Evolutionary conservation across 2,113 vertebrate species (phyloP).

Genomic region (Myanophis thanlyinensis): DNA sequence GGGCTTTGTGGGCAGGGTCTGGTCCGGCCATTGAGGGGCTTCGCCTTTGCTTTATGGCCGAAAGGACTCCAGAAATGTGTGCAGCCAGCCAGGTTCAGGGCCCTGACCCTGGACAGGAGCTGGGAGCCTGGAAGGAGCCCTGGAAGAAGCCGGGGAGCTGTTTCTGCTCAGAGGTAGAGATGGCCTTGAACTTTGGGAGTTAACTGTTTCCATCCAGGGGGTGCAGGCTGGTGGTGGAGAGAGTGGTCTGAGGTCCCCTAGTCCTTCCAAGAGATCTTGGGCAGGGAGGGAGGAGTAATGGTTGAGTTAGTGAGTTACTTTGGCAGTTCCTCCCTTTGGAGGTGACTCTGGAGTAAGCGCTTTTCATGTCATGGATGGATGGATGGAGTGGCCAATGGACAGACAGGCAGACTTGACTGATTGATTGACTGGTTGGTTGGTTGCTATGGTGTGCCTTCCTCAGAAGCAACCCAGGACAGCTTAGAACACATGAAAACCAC

Average conservation of each 20-base stretch:
- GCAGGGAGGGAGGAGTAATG: no score
- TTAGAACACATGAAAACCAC: background rate
- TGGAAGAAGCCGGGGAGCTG: slow-evolving; percentile 75
- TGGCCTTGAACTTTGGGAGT: slow-evolving; percentile 71
- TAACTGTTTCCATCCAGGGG: slow-evolving; percentile 71
- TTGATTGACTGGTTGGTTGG: background rate
- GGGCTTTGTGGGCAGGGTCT: slow-evolving; percentile 65
- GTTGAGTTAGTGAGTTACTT: background rate
- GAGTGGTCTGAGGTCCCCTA: fast-evolving
- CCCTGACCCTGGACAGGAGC: slow-evolving; percentile 78
- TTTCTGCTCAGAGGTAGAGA: slow-evolving; percentile 77
- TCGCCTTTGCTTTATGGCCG: slow-evolving; percentile 90
- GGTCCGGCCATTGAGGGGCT: slow-evolving; percentile 71
- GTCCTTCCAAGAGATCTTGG: fast-evolving
- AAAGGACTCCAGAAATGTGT: slow-evolving; percentile 89
- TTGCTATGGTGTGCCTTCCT: background rate
- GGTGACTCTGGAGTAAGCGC: background rate
- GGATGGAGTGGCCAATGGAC: background rate
- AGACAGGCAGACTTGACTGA: no score
- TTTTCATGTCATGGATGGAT: background rate
- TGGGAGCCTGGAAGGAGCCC: slow-evolving; percentile 71
- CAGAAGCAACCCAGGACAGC: background rate
- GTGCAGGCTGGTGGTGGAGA: background rate
- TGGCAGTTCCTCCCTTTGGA: background rate
- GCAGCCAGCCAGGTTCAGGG: slow-evolving; percentile 73